A percentile compares a stretch with the other conserved stretches of the same genome.
Evolutionary conservation across 2,113 vertebrate genomes (phyloP).

Genomic region (Uropsilus gracilis): DNA sequence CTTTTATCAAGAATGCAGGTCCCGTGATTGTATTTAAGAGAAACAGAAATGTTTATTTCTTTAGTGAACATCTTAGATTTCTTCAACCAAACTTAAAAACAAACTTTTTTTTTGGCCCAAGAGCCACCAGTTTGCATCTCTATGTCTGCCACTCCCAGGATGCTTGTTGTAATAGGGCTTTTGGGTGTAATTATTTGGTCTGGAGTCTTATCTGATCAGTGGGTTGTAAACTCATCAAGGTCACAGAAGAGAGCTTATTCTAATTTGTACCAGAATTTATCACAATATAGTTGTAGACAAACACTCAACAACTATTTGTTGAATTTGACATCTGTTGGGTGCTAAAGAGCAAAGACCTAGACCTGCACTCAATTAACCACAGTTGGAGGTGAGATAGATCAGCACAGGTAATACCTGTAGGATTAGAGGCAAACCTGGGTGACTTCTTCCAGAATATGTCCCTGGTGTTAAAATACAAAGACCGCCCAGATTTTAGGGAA

Average conservation of each 20-base stretch:
- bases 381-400: background rate
- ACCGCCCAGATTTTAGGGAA: background rate
- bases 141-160: background rate
- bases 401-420: background rate
- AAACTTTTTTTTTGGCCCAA: background rate
- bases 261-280: constrained; percentile 13
- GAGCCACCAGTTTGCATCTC: background rate
- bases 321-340: constrained; percentile 2
- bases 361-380: background rate
- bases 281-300: background rate
- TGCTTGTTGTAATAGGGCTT: background rate
- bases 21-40: background rate
- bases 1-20: background rate
- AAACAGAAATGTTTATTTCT: background rate
- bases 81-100: background rate
- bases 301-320: background rate
- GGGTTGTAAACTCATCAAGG: background rate
- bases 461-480: background rate
- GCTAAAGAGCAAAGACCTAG: background rate
- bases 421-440: background rate
- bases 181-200: background rate
- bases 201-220: background rate
- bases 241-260: background rate
- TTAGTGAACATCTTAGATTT: background rate
- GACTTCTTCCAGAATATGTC: background rate